These are phyloP conservation scores for Ctenopoma multispine DNA, from an alignment of 2,797 vertebrate species.

Conservation along the genomic window DNA sequence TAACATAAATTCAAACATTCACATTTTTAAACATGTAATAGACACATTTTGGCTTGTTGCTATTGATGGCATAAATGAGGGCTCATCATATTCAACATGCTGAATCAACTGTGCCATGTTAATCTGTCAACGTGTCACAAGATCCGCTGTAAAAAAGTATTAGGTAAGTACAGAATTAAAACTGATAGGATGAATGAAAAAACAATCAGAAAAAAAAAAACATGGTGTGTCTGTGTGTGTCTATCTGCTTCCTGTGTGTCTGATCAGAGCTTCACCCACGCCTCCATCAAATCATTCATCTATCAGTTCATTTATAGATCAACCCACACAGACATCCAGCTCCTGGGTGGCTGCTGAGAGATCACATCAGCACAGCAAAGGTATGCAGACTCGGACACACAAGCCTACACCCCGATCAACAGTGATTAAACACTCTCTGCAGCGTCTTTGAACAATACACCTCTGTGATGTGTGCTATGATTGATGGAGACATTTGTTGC, in stretches of 20 bases:
- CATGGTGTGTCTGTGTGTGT: neutral
- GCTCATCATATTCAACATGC: neutral
- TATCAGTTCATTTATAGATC: conserved; percentile 7
- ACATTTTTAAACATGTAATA: neutral
- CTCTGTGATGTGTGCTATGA: conserved; percentile 44
- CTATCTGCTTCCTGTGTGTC: conserved; percentile 26
- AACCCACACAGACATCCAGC: conserved; percentile 30
- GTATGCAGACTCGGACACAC: conserved; percentile 50
- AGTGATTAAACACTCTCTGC: conserved; percentile 34
- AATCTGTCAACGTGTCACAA: too few relatives aligned
- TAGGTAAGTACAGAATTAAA: too few relatives aligned
- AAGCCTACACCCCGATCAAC: conserved; percentile 41
- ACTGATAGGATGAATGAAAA: too few relatives aligned
- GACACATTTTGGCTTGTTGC: conserved; percentile 1
- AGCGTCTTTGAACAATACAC: conserved; percentile 48
- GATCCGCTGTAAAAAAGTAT: too few relatives aligned
- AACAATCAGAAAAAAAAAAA: too few relatives aligned
- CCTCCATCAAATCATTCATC: neutral
- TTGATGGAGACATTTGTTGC: conserved; percentile 60
- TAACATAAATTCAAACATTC: conserved; percentile 1
- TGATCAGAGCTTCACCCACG: neutral
- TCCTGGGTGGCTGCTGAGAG: conserved; percentile 26
- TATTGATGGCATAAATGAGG: neutral
- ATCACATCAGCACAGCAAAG: conserved; percentile 32
- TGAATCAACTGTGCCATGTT: neutral